Conservation (phyloP, 2,888 invertebrate species). For the Spialia ferax region DNA sequence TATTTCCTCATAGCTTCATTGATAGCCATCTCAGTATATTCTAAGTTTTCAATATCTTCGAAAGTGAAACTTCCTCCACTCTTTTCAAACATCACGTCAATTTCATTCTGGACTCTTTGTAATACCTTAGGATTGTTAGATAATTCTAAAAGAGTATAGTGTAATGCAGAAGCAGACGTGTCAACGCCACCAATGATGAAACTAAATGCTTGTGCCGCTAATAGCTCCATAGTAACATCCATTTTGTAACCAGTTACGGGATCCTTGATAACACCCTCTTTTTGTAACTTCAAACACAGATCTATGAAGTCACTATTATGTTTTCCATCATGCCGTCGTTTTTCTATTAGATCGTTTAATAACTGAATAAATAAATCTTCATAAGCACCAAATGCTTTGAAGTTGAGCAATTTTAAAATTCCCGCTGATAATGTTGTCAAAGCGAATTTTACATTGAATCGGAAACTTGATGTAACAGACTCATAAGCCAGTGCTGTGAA, state of each 20-base stretch:
- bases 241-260: constrained; percentile 44
- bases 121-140: constrained; percentile 64
- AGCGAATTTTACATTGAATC: constrained; percentile 53
- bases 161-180: constrained; percentile 65
- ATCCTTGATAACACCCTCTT: constrained; percentile 46
- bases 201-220: constrained; percentile 77
- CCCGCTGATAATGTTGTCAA: constrained; percentile 46
- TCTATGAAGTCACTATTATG: constrained; percentile 51
- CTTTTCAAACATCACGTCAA: constrained; percentile 59
- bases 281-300: constrained; percentile 50
- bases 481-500: constrained; percentile 57
- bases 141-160: constrained; percentile 62
- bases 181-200: constrained; percentile 76
- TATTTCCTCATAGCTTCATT: too few relatives aligned
- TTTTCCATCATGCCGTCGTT: constrained; percentile 43
- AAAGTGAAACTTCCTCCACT: too few relatives aligned
- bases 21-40: too few relatives aligned
- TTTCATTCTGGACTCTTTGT: constrained; percentile 57
- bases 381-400: constrained; percentile 47
- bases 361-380: constrained; percentile 50
- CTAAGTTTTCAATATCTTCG: too few relatives aligned
- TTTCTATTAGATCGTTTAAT: constrained; percentile 47
- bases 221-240: constrained; percentile 55
- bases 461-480: constrained; percentile 48
- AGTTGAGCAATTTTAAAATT: constrained; percentile 46